Percentiles rank a stretch among this genome's conserved stretches.
Conservation (phyloP, 64 coral and sea anemone genomes). For the Dendrophyllia cribrosa region DNA sequence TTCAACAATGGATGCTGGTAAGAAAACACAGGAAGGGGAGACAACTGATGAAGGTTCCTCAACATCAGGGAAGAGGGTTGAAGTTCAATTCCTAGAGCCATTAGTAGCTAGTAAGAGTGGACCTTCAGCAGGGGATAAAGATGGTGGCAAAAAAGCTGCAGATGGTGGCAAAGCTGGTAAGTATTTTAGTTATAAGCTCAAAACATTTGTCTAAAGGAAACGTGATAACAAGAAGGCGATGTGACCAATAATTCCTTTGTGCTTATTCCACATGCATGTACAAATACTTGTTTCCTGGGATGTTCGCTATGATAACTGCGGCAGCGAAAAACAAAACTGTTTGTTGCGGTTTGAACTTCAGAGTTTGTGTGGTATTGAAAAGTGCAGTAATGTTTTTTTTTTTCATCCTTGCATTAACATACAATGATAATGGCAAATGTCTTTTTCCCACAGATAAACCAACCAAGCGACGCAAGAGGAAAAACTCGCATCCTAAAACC, state of each 20-base stretch:
- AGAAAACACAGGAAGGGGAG: neutral
- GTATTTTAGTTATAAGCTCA: neutral
- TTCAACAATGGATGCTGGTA: neutral
- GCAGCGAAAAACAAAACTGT: no score
- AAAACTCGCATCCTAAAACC: constrained; percentile 93
- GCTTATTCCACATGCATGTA: no score
- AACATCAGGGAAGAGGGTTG: neutral
- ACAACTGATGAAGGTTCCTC: neutral
- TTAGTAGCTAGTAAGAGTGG: neutral
- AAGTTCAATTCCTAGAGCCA: constrained; percentile 31
- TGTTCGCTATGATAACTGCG: no score
- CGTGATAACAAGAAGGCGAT: no score
- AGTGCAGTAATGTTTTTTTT: no score
- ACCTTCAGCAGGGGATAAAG: neutral
- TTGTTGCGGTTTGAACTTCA: no score
- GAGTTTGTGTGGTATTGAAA: no score
- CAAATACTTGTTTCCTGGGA: no score
- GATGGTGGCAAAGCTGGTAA: neutral
- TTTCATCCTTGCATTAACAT: no score
- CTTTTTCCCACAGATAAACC: constrained; percentile 33
- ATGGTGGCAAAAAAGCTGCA: neutral
- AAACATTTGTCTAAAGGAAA: no score
- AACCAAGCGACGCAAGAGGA: constrained; percentile 77
- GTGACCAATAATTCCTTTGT: no score
- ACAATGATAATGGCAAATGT: neutral